Evolutionary conservation across 1,140 invertebrate genomes (phyloP).

Genomic region (Apolygus lucorum): DNA sequence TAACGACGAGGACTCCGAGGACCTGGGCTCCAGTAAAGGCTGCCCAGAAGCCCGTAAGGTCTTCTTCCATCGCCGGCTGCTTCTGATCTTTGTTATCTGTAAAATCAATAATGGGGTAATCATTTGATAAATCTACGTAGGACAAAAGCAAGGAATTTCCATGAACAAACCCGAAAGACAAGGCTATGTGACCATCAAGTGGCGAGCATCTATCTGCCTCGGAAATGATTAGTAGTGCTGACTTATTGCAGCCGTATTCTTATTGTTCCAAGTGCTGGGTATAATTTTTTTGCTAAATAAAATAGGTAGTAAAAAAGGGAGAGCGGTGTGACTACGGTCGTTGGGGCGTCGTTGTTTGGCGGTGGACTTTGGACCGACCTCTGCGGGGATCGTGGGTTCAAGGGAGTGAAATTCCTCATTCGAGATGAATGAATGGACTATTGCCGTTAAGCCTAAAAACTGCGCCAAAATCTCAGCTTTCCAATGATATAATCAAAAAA

Average conservation of each 20-base stretch:
- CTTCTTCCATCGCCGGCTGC: conserved; percentile 25
- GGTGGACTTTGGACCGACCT: no score
- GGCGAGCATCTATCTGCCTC: background rate
- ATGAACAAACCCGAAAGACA: background rate
- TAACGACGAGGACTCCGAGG: conserved; percentile 26
- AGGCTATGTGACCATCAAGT: background rate
- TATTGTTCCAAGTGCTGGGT: background rate
- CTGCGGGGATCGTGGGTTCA: no score
- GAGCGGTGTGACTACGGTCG: no score
- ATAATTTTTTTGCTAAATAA: background rate
- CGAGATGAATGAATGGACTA: no score
- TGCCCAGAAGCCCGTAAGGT: conserved; percentile 29
- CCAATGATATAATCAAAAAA: no score
- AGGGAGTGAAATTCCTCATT: no score
- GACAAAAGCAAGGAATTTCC: background rate
- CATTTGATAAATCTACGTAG: background rate
- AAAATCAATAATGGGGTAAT: background rate
- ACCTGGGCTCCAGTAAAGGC: conserved; percentile 27
- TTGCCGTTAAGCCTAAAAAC: no score
- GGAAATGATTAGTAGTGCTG: background rate
- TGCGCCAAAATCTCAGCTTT: no score
- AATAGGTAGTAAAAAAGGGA: background rate
- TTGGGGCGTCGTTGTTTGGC: no score
- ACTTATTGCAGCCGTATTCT: background rate
- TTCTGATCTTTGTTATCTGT: background rate